Evolutionary conservation across 2,113 vertebrate genomes (phyloP).

Genomic region (Sitta europaea): DNA sequence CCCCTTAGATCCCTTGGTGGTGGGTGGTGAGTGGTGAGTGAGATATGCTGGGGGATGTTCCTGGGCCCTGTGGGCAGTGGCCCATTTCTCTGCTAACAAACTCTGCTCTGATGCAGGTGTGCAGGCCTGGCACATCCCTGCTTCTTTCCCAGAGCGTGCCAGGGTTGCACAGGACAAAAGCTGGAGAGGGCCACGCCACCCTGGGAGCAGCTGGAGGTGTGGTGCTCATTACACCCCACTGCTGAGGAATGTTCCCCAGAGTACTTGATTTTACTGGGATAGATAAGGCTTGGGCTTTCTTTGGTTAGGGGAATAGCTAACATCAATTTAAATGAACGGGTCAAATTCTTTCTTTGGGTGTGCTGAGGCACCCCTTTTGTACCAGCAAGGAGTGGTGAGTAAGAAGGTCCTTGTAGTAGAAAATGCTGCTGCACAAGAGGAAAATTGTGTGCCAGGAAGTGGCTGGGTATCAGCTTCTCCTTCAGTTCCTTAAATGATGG

Average conservation of each 20-base stretch:
- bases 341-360: background rate
- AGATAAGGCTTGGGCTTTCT: background rate
- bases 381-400: background rate
- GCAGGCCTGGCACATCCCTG: background rate
- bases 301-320: background rate
- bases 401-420: background rate
- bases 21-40: background rate
- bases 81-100: background rate
- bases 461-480: background rate
- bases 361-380: background rate
- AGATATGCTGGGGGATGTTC: background rate
- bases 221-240: background rate
- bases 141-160: background rate
- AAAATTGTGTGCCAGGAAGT: background rate
- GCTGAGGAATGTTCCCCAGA: background rate
- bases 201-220: background rate
- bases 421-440: background rate
- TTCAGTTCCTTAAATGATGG: background rate
- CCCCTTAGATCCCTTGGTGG: fast-evolving
- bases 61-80: background rate
- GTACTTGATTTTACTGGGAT: background rate
- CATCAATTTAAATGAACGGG: background rate
- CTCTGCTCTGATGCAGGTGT: background rate
- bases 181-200: background rate
- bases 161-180: background rate